Conservation (phyloP, 2,888 invertebrate species). For the Drosophila merina region DNA sequence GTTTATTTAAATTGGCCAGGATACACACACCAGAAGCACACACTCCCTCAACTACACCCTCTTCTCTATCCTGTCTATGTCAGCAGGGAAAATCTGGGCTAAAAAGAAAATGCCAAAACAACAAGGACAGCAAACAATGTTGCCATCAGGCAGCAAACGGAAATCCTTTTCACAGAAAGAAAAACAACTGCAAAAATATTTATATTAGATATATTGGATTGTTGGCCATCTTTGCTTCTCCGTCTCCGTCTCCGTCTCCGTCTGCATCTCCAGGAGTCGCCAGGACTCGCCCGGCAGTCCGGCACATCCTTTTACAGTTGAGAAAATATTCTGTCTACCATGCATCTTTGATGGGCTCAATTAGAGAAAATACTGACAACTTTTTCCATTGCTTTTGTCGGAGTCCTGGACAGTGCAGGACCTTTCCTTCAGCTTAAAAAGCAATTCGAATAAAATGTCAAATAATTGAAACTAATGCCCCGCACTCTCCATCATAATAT, state of each 20-base stretch:
- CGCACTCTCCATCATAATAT: too few relatives aligned
- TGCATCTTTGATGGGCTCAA: slow-evolving; percentile 44
- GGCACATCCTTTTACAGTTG: slow-evolving; percentile 23
- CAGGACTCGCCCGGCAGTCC: too few relatives aligned
- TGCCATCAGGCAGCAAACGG: slow-evolving; percentile 63
- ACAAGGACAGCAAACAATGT: slow-evolving; percentile 48
- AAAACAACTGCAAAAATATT: slow-evolving; percentile 78
- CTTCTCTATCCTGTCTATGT: not conserved
- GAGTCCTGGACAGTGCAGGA: not conserved
- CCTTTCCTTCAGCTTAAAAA: slow-evolving; percentile 30
- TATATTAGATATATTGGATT: slow-evolving; percentile 78
- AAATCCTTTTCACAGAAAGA: slow-evolving; percentile 64
- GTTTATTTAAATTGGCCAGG: slow-evolving; percentile 76
- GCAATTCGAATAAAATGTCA: slow-evolving; percentile 41
- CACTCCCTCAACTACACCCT: not conserved
- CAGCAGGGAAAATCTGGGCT: slow-evolving; percentile 7
- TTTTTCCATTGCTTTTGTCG: not conserved
- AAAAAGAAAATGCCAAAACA: slow-evolving; percentile 65
- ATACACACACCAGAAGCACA: slow-evolving; percentile 52
- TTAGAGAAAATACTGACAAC: slow-evolving; percentile 28
- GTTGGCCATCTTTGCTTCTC: slow-evolving; percentile 28
- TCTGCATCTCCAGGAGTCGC: too few relatives aligned
- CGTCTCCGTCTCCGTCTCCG: too few relatives aligned
- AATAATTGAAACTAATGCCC: slow-evolving; percentile 47
- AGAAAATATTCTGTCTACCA: slow-evolving; percentile 24